Conservation (phyloP, 2,888 invertebrate genomes). For the Drosophila quasianomalipes region DNA sequence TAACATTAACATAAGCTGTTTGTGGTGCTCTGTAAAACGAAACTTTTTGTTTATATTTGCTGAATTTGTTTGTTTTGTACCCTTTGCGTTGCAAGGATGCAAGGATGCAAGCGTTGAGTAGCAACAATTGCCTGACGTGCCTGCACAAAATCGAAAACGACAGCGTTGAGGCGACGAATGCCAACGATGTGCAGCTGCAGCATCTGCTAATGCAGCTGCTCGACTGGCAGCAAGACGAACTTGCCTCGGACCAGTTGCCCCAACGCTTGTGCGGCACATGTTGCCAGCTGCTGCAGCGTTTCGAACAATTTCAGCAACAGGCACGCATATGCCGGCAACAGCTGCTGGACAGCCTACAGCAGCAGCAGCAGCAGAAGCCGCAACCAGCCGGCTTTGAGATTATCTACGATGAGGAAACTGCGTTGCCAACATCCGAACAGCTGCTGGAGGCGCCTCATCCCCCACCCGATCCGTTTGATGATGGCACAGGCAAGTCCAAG, state of each 20-base stretch:
- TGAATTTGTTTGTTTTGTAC: not conserved
- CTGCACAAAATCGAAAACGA: conserved; percentile 52
- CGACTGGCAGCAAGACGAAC: conserved; percentile 31
- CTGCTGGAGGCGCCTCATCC: conserved; percentile 45
- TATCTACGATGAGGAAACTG: conserved; percentile 55
- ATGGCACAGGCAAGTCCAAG: conserved; percentile 1
- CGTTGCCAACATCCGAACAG: conserved; percentile 35
- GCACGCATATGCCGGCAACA: conserved; percentile 61
- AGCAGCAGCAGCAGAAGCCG: conserved; percentile 18
- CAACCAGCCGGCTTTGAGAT: conserved; percentile 50
- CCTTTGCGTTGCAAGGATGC: conserved; percentile 2
- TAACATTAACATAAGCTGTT: conserved; percentile 29
- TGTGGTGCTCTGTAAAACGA: conserved; percentile 8
- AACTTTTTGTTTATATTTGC: conserved; percentile 28
- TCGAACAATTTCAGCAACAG: conserved; percentile 61
- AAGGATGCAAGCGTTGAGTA: conserved; percentile 48
- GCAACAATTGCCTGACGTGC: conserved; percentile 74
- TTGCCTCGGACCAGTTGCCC: conserved; percentile 46
- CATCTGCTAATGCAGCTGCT: conserved; percentile 54
- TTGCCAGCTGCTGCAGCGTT: conserved; percentile 55
- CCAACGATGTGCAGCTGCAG: conserved; percentile 48
- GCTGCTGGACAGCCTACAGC: conserved; percentile 52
- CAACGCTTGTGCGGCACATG: conserved; percentile 66
- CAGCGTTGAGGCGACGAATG: conserved; percentile 8
- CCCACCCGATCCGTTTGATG: conserved; percentile 70